These are phyloP conservation scores for Novumbra hubbsi DNA, from an alignment of 2,797 vertebrate genomes.

Conservation along the genomic window DNA sequence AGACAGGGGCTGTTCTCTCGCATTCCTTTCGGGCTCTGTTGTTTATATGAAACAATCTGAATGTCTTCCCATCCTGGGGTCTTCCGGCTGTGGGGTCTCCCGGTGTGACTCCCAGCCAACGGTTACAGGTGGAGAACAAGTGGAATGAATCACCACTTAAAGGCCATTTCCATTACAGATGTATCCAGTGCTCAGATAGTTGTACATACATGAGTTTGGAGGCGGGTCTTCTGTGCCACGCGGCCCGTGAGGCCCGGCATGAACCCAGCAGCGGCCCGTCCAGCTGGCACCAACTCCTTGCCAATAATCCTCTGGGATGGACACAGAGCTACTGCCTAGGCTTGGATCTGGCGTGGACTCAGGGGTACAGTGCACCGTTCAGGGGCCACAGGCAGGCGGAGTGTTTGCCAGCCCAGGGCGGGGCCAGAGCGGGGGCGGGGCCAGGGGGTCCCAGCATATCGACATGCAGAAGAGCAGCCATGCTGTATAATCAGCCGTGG, in stretches of 20 bases:
- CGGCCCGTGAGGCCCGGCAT: no score
- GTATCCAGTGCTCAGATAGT: neutral
- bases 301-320: constrained; percentile 33
- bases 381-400: constrained; percentile 34
- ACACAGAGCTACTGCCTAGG: constrained; percentile 13
- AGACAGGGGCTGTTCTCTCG: neutral
- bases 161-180: neutral
- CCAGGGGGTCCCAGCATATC: constrained; percentile 36
- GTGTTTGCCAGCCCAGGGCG: no score
- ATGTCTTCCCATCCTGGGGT: neutral
- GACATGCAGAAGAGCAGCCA: constrained; percentile 59
- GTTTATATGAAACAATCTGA: neutral
- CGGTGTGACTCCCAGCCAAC: neutral
- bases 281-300: constrained; percentile 21
- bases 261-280: constrained; percentile 26
- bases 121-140: neutral
- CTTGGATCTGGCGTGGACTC: neutral
- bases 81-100: neutral
- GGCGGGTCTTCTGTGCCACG: neutral
- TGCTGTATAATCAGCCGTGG: constrained; percentile 55
- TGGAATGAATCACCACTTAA: neutral
- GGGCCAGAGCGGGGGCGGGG: constrained; percentile 31
- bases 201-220: neutral
- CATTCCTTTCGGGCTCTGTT: neutral
- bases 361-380: neutral